Evolutionary conservation across 2,113 vertebrate genomes (phyloP).

Genomic region (Edolisoma coerulescens): DNA sequence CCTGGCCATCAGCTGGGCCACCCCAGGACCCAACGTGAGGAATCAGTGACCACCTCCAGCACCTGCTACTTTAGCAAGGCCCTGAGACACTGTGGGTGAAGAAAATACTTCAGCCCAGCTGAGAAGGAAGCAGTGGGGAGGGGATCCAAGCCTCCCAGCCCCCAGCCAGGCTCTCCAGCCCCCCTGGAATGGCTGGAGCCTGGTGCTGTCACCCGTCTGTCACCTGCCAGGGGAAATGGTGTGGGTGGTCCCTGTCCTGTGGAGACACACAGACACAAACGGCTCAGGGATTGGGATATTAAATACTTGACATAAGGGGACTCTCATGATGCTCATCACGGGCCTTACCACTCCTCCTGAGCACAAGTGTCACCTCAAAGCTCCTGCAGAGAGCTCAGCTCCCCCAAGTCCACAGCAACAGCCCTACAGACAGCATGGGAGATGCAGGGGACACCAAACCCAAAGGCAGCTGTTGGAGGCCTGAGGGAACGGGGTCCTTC

Average conservation of each 20-base stretch:
- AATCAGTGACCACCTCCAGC: background rate
- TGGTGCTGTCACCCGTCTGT: background rate
- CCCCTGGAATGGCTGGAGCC: background rate
- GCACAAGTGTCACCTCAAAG: background rate
- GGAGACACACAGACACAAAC: background rate
- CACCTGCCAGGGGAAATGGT: background rate
- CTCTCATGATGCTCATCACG: background rate
- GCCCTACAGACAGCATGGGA: accelerated
- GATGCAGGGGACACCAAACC: background rate
- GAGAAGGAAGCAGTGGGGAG: background rate
- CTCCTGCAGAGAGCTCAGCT: background rate
- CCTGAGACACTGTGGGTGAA: background rate
- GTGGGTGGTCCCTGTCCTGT: background rate
- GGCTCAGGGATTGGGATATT: background rate
- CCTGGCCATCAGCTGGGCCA: background rate
- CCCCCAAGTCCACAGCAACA: background rate
- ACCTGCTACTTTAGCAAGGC: background rate
- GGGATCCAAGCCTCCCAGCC: background rate
- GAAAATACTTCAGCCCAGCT: background rate
- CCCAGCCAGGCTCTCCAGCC: background rate
- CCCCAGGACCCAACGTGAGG: accelerated
- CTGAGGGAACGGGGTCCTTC: background rate
- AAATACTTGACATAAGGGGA: background rate
- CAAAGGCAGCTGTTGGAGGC: background rate
- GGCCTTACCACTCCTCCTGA: background rate